Conservation (phyloP, 1,140 invertebrate species). For the Trichonephila clavipes region DNA sequence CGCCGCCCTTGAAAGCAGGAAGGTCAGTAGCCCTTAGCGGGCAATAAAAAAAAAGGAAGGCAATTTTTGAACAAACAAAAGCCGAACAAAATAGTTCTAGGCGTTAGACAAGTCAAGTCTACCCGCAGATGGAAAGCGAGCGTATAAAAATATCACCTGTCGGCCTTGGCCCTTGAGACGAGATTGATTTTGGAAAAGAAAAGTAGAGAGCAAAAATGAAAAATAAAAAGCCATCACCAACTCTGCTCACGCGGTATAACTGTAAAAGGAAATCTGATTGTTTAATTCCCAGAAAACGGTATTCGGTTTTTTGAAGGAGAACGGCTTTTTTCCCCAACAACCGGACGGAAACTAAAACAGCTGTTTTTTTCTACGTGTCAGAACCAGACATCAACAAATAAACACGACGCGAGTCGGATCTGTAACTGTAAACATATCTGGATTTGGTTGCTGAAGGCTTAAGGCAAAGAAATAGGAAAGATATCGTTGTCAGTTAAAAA, state of each 20-base stretch:
- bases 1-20: slow-evolving; percentile 37
- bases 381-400: slow-evolving; percentile 29
- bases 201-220: background rate
- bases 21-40: slow-evolving; percentile 32
- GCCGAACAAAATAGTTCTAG: slow-evolving; percentile 35
- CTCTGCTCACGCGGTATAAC: slow-evolving; percentile 25
- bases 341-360: slow-evolving; percentile 31
- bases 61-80: slow-evolving; percentile 5
- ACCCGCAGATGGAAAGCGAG: slow-evolving; percentile 16
- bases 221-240: background rate
- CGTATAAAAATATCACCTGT: slow-evolving; percentile 41
- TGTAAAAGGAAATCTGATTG: slow-evolving; percentile 41
- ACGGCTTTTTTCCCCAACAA: slow-evolving; percentile 13
- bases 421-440: background rate
- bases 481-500: too few species aligned
- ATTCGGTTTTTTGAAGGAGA: slow-evolving; percentile 37
- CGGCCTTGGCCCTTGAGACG: slow-evolving; percentile 33
- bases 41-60: slow-evolving; percentile 16
- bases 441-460: background rate
- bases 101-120: slow-evolving; percentile 35
- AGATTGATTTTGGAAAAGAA: slow-evolving; percentile 26
- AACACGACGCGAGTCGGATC: background rate
- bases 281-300: slow-evolving; percentile 24
- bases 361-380: background rate
- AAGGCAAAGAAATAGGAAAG: background rate